These are phyloP conservation scores for Mycetomoellerius zeteki DNA, from an alignment of 1,140 invertebrate species.

Conservation along the genomic window DNA sequence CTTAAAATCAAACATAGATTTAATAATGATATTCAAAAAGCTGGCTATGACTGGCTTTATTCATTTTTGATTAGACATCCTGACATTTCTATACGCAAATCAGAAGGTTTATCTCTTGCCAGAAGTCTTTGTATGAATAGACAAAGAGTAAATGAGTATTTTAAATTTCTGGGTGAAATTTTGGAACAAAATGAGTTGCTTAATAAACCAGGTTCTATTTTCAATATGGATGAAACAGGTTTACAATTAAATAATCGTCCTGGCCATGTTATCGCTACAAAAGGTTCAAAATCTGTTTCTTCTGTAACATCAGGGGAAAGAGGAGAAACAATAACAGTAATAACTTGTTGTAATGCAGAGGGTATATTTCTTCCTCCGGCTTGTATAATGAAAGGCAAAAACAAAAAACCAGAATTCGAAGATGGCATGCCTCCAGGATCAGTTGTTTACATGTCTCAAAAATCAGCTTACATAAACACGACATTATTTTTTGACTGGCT, in stretches of 20 bases:
- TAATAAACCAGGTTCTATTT: neutral
- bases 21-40: neutral
- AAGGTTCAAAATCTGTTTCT: neutral
- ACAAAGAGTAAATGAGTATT: neutral
- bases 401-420: neutral
- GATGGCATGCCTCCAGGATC: neutral
- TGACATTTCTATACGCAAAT: neutral
- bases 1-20: neutral
- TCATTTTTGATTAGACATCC: conserved; percentile 1
- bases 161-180: neutral
- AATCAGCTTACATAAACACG: neutral
- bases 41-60: neutral
- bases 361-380: neutral
- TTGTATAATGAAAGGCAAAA: neutral
- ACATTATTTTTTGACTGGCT: conserved; percentile 1
- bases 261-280: neutral
- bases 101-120: neutral
- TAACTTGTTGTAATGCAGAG: neutral
- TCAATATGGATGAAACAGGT: neutral
- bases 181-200: neutral
- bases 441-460: neutral
- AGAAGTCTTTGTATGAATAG: neutral
- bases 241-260: neutral
- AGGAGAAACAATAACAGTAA: neutral
- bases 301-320: neutral